A percentile compares a stretch with the other conserved stretches of the same genome.
These are phyloP conservation scores for Clarias gariepinus DNA, from an alignment of 2,113 vertebrate genomes.

Conservation along the genomic window DNA sequence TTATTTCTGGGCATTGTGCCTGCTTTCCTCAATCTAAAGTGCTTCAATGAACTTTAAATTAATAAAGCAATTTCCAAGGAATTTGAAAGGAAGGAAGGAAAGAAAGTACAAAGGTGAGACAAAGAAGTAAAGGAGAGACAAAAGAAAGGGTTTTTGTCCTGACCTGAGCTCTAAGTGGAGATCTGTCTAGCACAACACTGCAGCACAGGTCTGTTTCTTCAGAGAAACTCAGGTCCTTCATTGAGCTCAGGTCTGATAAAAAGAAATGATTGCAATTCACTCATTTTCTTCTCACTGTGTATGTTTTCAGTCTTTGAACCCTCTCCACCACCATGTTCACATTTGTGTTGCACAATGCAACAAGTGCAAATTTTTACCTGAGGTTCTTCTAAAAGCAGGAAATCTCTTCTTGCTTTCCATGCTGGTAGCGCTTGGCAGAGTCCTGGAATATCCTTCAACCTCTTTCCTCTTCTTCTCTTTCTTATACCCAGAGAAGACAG, in stretches of 20 bases:
- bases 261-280: not conserved
- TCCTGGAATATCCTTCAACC: slow-evolving; percentile 73
- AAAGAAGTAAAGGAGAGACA: not conserved
- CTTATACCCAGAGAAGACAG: slow-evolving; percentile 82
- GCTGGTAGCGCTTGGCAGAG: slow-evolving; percentile 73
- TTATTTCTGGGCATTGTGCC: too few relatives aligned
- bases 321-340: not conserved
- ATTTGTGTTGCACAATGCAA: not conserved
- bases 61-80: not conserved
- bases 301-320: not conserved
- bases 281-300: not conserved
- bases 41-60: not conserved
- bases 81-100: not conserved
- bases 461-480: slow-evolving; percentile 84
- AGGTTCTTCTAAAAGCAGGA: slow-evolving; percentile 53
- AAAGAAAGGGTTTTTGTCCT: slow-evolving; percentile 40
- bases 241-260: slow-evolving; percentile 75
- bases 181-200: slow-evolving; percentile 78
- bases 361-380: slow-evolving; percentile 19
- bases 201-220: slow-evolving; percentile 87
- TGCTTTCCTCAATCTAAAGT: not conserved
- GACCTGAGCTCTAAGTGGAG: slow-evolving; percentile 84
- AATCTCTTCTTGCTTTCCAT: slow-evolving; percentile 70
- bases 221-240: slow-evolving; percentile 77
- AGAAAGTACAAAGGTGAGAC: not conserved